Evolutionary conservation across 2,797 vertebrate species (phyloP).

Genomic region (Notamacropus eugenii): DNA sequence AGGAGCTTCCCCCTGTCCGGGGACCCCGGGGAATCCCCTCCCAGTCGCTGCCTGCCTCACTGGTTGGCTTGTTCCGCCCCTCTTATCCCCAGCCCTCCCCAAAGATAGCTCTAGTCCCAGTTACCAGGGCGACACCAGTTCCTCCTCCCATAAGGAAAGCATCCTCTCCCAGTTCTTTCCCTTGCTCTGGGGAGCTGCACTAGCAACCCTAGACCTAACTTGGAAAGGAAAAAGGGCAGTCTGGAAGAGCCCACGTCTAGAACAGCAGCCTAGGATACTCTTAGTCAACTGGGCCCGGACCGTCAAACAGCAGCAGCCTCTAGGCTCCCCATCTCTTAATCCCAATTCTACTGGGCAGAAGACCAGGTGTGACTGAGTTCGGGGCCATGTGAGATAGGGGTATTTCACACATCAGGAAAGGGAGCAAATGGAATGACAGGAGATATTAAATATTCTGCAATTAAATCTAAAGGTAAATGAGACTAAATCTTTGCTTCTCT

Average conservation of each 20-base stretch:
- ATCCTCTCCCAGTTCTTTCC: neutral
- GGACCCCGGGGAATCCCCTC: constrained; percentile 41
- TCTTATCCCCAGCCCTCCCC: constrained; percentile 4
- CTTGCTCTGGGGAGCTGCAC: constrained; percentile 24
- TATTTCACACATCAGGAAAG: neutral
- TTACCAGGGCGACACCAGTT: constrained; percentile 43
- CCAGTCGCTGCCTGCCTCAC: constrained; percentile 8
- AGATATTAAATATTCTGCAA: neutral
- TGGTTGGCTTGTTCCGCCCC: constrained; percentile 34
- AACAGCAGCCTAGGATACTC: neutral
- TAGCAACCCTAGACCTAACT: neutral
- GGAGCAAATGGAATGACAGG: neutral
- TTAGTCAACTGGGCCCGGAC: neutral
- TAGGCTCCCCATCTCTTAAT: neutral
- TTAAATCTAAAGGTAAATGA: neutral
- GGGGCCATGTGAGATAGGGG: neutral
- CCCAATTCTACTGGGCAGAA: neutral
- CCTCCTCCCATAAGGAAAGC: neutral
- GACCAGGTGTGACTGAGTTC: neutral
- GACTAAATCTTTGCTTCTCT: neutral
- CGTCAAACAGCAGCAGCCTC: neutral
- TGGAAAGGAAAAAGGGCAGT: neutral
- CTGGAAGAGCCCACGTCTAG: neutral
- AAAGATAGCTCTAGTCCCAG: constrained; percentile 37
- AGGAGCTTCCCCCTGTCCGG: constrained; percentile 13